Percentiles rank a stretch among this genome's conserved stretches.
Conservation (phyloP, 2,797 vertebrate species). For the Platyrinchus mystaceus region DNA sequence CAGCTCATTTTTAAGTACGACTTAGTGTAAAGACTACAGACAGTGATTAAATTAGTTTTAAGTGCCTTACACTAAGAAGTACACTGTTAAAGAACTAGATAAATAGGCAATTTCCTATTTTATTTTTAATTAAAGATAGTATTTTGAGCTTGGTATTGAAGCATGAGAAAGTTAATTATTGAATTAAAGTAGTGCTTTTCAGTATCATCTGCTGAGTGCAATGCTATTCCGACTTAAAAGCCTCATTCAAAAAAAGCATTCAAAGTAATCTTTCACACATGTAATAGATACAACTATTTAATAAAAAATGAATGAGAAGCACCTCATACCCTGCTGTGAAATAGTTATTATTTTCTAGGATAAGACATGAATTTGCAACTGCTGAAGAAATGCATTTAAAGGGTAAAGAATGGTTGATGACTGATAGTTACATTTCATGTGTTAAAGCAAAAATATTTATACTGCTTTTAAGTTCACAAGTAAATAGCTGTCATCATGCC, state of each 20-base stretch:
- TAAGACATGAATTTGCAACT: slow-evolving; percentile 10
- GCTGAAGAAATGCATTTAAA: slow-evolving; percentile 19
- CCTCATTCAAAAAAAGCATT: neutral
- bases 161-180: neutral
- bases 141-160: slow-evolving; percentile 17
- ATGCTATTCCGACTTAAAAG: slow-evolving; percentile 9
- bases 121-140: slow-evolving; percentile 31
- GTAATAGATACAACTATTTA: slow-evolving; percentile 50
- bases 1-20: slow-evolving; percentile 1
- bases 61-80: neutral
- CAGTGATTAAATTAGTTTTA: slow-evolving; percentile 9
- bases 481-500: neutral
- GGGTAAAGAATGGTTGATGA: neutral
- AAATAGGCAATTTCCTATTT: neutral
- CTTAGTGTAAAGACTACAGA: neutral
- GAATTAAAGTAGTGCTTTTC: slow-evolving; percentile 1
- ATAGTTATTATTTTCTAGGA: slow-evolving; percentile 10
- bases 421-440: neutral
- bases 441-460: neutral
- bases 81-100: neutral
- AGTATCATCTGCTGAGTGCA: neutral
- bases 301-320: slow-evolving; percentile 60
- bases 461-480: neutral
- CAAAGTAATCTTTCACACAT: slow-evolving; percentile 26
- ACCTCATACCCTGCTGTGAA: slow-evolving; percentile 6